A percentile compares a stretch with the other conserved stretches of the same genome.
Conservation (phyloP, 2,113 vertebrate species). For the Sula dactylatra region DNA sequence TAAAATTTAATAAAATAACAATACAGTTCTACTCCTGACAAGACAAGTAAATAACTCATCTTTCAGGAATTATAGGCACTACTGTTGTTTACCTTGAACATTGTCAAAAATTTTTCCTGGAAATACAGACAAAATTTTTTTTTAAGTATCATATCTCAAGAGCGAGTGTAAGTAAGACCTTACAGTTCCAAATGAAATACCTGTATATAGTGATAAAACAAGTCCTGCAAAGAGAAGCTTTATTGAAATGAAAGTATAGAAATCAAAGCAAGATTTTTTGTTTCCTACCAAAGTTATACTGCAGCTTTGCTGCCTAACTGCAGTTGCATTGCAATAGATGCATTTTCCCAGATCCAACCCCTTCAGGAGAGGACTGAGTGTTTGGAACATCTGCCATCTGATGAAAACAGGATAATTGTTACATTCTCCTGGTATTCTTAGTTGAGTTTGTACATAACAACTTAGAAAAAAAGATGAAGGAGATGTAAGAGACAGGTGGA, state of each 20-base stretch:
- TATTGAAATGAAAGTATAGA: neutral
- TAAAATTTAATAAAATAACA: neutral
- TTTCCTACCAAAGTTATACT: neutral
- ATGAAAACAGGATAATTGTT: neutral
- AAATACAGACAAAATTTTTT: neutral
- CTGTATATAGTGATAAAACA: neutral
- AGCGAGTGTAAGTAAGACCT: neutral
- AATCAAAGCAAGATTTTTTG: neutral
- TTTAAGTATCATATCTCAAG: neutral
- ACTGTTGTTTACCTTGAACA: neutral
- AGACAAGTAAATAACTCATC: neutral
- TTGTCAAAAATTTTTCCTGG: neutral
- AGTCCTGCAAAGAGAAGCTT: neutral
- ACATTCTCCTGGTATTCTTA: neutral
- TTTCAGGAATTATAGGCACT: neutral
- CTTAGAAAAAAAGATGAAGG: neutral
- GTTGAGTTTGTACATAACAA: neutral
- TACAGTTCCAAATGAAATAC: neutral
- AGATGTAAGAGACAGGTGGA: neutral
- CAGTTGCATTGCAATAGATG: conserved; percentile 13
- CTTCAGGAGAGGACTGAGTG: neutral
- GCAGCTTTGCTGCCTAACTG: neutral
- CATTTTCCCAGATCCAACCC: neutral
- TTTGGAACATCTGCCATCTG: neutral
- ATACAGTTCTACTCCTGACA: neutral